A percentile compares a stretch with the other conserved stretches of the same genome.
Evolutionary conservation across 2,113 vertebrate genomes (phyloP).

Genomic region (Verasper variegatus): DNA sequence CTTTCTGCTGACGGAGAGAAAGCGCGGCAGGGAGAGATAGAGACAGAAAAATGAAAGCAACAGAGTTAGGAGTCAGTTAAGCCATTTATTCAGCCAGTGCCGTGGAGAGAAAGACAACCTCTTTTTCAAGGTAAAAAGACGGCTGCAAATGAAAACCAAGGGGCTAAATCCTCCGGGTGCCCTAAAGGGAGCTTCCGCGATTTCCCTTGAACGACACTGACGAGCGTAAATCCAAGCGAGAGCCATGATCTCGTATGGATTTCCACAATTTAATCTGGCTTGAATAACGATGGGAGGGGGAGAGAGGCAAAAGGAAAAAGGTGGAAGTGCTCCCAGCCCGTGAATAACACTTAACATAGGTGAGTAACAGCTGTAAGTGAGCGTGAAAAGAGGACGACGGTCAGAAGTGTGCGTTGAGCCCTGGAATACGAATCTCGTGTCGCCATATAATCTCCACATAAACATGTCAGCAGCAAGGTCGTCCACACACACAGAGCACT

Average conservation of each 20-base stretch:
- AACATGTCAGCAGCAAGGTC: too few species aligned
- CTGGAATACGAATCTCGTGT: not conserved
- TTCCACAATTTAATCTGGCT: slow-evolving; percentile 27
- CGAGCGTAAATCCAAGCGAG: not conserved
- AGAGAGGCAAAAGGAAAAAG: not conserved
- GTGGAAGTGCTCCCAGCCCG: not conserved
- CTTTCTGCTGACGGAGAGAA: slow-evolving; percentile 68
- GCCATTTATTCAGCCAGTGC: slow-evolving; percentile 42
- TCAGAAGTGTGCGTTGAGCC: not conserved
- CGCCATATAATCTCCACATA: too few species aligned
- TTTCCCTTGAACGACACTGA: not conserved
- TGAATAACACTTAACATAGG: not conserved
- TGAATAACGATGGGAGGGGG: not conserved
- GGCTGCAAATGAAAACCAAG: slow-evolving; percentile 27
- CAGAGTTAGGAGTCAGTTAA: slow-evolving; percentile 49
- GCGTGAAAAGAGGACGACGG: not conserved
- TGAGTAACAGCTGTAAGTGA: not conserved
- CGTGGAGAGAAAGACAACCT: slow-evolving; percentile 25
- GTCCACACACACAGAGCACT: too few species aligned
- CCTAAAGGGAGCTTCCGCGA: slow-evolving; percentile 11
- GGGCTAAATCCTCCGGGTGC: slow-evolving; percentile 36
- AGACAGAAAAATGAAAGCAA: slow-evolving; percentile 49
- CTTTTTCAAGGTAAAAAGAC: slow-evolving; percentile 36
- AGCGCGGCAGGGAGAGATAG: slow-evolving; percentile 4
- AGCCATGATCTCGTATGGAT: slow-evolving; percentile 17